Percentiles rank a stretch among this genome's conserved stretches.
These are phyloP conservation scores for Denticeps clupeoides DNA, from an alignment of 2,797 vertebrate species.

Conservation along the genomic window DNA sequence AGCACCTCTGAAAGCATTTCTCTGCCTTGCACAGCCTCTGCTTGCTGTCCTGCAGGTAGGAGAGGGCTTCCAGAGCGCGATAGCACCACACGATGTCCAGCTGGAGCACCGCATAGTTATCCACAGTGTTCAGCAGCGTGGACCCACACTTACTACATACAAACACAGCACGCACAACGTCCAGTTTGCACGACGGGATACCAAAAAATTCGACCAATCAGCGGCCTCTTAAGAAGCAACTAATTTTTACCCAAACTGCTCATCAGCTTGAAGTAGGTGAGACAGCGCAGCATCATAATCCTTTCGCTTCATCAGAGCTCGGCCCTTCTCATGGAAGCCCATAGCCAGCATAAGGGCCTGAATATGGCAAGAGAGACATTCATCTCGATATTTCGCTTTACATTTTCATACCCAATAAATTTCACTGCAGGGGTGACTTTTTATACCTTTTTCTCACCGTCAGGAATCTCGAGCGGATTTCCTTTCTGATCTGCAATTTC, in stretches of 20 bases:
- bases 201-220: too few relatives aligned
- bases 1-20: conserved; percentile 74
- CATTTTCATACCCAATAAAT: too few relatives aligned
- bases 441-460: conserved; percentile 71
- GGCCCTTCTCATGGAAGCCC: conserved; percentile 91
- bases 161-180: conserved; percentile 15
- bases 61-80: conserved; percentile 68
- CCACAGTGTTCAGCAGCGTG: conserved; percentile 69
- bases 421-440: too few relatives aligned
- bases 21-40: conserved; percentile 71
- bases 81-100: conserved; percentile 95
- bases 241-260: conserved; percentile 72
- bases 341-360: conserved; percentile 90
- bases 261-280: conserved; percentile 81
- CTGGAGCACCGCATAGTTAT: conserved; percentile 89
- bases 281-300: conserved; percentile 74
- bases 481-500: conserved; percentile 94
- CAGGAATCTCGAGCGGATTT: conserved; percentile 76
- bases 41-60: conserved; percentile 73
- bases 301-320: conserved; percentile 85
- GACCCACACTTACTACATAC: conserved; percentile 65
- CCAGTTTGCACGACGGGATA: neutral
- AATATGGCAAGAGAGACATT: conserved; percentile 5
- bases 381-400: too few relatives aligned
- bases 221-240: neutral